Percentiles rank a stretch among this genome's conserved stretches.
These are phyloP conservation scores for Chaetophractus vellerosus DNA, from an alignment of 2,797 vertebrate genomes.

Conservation along the genomic window DNA sequence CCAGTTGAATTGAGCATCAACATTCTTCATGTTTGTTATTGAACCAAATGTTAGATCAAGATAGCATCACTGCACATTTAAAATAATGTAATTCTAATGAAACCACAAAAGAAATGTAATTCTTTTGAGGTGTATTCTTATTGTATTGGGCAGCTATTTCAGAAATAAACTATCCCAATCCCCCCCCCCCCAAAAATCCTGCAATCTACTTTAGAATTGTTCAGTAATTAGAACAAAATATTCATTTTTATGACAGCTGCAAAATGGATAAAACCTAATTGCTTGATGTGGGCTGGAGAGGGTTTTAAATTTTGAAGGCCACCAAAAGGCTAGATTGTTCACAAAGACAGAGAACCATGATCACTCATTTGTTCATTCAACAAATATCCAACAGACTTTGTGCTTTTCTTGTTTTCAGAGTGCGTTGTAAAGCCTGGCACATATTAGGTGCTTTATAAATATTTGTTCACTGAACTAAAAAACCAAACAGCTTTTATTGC, in stretches of 20 bases:
- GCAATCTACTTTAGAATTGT: background rate
- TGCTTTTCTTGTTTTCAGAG: no score
- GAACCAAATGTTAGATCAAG: slow-evolving; percentile 20
- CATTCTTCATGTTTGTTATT: background rate
- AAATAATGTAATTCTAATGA: background rate
- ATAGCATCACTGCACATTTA: background rate
- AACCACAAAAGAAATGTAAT: background rate
- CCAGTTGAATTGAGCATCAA: background rate
- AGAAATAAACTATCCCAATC: slow-evolving; percentile 13
- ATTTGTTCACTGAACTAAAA: no score
- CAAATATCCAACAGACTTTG: no score
- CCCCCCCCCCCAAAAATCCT: background rate
- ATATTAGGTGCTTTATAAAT: no score
- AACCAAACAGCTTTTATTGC: no score
- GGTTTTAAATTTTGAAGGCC: background rate
- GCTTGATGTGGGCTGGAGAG: background rate
- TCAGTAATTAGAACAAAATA: background rate
- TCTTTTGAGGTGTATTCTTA: background rate
- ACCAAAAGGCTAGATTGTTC: background rate
- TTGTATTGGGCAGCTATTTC: background rate
- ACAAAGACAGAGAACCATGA: no score
- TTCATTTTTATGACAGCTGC: background rate
- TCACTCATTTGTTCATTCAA: no score
- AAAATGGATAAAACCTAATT: background rate
- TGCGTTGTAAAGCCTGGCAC: no score